These are phyloP conservation scores for Hirtodrosophila alboralis DNA, from an alignment of 2,888 invertebrate species.

Conservation along the genomic window DNA sequence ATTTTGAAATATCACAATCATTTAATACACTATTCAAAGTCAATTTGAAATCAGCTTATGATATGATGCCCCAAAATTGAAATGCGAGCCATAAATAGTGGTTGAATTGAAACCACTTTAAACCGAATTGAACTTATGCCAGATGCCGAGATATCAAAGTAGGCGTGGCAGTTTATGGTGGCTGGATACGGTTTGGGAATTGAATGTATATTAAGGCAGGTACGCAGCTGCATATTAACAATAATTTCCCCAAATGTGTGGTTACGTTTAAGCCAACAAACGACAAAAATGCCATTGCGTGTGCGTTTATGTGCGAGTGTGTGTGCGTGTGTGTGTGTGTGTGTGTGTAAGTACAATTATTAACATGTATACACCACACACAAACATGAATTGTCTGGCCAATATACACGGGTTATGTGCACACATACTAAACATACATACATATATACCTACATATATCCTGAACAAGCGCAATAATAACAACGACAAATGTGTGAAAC, in stretches of 20 bases:
- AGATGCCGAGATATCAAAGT: slow-evolving; percentile 23
- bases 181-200: slow-evolving; percentile 19
- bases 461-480: slow-evolving; percentile 46
- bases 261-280: slow-evolving; percentile 75
- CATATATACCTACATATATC: slow-evolving; percentile 36
- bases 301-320: slow-evolving; percentile 9
- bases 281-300: slow-evolving; percentile 59
- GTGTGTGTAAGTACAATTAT: slow-evolving; percentile 43
- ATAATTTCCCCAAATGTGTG: slow-evolving; percentile 77
- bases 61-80: not conserved
- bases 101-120: slow-evolving; percentile 13
- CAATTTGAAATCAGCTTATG: too few species aligned
- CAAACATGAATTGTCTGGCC: slow-evolving; percentile 30
- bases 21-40: too few species aligned
- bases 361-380: slow-evolving; percentile 47
- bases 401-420: slow-evolving; percentile 43
- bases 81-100: slow-evolving; percentile 1
- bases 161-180: slow-evolving; percentile 26
- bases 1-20: too few species aligned
- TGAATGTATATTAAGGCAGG: slow-evolving; percentile 38
- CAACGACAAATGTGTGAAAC: slow-evolving; percentile 59
- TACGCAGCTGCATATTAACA: slow-evolving; percentile 77
- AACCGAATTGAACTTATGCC: slow-evolving; percentile 19
- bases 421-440: too few species aligned
- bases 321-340: slow-evolving; percentile 2